Evolutionary conservation across 2,888 invertebrate genomes (phyloP).

Genomic region (Meiosimyza decipiens): DNA sequence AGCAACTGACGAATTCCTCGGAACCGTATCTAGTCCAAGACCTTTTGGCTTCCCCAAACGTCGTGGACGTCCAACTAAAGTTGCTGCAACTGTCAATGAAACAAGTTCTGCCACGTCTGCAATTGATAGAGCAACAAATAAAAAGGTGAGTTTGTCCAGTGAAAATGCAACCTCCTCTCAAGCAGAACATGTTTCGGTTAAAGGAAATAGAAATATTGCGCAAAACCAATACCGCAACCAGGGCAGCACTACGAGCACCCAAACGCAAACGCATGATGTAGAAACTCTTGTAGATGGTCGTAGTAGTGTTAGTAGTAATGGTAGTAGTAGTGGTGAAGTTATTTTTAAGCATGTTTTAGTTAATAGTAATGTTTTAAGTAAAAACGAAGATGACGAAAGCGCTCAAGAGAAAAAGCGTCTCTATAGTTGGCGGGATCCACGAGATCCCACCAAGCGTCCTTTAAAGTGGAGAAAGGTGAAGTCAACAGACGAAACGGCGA

Average conservation of each 20-base stretch:
- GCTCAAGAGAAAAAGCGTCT: slow-evolving; percentile 19
- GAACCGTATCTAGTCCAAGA: slow-evolving; percentile 69
- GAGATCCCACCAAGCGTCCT: slow-evolving; percentile 38
- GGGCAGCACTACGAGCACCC: slow-evolving; percentile 39
- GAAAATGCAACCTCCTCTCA: slow-evolving; percentile 39
- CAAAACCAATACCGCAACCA: slow-evolving; percentile 43
- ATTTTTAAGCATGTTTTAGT: slow-evolving; percentile 58
- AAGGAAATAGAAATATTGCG: slow-evolving; percentile 41
- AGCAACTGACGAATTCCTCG: slow-evolving; percentile 57
- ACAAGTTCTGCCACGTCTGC: slow-evolving; percentile 30
- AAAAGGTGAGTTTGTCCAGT: slow-evolving; percentile 64
- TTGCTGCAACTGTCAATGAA: slow-evolving; percentile 45
- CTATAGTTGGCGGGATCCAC: slow-evolving; percentile 46
- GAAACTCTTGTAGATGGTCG: slow-evolving; percentile 50
- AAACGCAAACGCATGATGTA: slow-evolving; percentile 47
- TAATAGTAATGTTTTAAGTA: slow-evolving; percentile 51
- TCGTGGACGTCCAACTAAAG: slow-evolving; percentile 65
- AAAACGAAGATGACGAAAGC: slow-evolving; percentile 13
- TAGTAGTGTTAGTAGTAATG: slow-evolving; percentile 40
- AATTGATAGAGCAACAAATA: slow-evolving; percentile 34
- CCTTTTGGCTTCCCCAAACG: slow-evolving; percentile 69
- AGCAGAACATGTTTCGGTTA: slow-evolving; percentile 32
- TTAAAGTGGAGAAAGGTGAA: slow-evolving; percentile 23
- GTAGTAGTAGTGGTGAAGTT: slow-evolving; percentile 47
- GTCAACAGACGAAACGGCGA: slow-evolving; percentile 25